A percentile compares a stretch with the other conserved stretches of the same genome.
Evolutionary conservation across 2,888 invertebrate genomes (phyloP).

Genomic region (Noctua janthina): DNA sequence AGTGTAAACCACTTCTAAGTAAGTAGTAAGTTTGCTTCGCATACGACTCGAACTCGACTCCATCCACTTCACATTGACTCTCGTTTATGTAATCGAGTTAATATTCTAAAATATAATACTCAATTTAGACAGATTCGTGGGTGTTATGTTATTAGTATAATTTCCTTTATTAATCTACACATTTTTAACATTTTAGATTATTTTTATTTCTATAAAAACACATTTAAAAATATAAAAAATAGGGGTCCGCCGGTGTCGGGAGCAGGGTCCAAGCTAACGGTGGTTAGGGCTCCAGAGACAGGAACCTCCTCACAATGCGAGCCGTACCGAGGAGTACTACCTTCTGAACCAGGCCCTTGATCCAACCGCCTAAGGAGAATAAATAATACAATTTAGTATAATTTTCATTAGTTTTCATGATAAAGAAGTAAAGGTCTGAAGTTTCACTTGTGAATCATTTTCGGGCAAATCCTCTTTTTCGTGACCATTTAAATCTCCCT

Average conservation of each 20-base stretch:
- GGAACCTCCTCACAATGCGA: too few relatives aligned
- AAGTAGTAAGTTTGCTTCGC: slow-evolving; percentile 22
- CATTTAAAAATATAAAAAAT: too few relatives aligned
- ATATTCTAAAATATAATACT: slow-evolving; percentile 22
- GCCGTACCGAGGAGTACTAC: too few relatives aligned
- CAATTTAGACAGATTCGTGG: slow-evolving; percentile 2
- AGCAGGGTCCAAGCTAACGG: too few relatives aligned
- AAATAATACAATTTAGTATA: too few relatives aligned
- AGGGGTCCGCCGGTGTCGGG: too few relatives aligned
- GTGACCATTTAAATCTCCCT: not conserved
- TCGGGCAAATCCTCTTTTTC: not conserved
- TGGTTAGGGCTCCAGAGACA: too few relatives aligned
- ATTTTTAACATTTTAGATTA: too few relatives aligned
- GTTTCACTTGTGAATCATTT: not conserved
- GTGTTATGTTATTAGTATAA: not conserved
- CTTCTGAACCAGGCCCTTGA: too few relatives aligned
- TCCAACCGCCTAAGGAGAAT: too few relatives aligned
- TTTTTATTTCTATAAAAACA: too few relatives aligned
- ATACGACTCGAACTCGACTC: slow-evolving; percentile 25
- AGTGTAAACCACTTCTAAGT: slow-evolving; percentile 27
- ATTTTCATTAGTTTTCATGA: not conserved
- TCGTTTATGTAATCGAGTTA: slow-evolving; percentile 29
- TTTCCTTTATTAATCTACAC: too few relatives aligned
- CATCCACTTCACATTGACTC: slow-evolving; percentile 33
- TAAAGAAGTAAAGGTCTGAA: not conserved